These are phyloP conservation scores for Malacosoma neustria DNA, from an alignment of 2,888 invertebrate species.

Conservation along the genomic window DNA sequence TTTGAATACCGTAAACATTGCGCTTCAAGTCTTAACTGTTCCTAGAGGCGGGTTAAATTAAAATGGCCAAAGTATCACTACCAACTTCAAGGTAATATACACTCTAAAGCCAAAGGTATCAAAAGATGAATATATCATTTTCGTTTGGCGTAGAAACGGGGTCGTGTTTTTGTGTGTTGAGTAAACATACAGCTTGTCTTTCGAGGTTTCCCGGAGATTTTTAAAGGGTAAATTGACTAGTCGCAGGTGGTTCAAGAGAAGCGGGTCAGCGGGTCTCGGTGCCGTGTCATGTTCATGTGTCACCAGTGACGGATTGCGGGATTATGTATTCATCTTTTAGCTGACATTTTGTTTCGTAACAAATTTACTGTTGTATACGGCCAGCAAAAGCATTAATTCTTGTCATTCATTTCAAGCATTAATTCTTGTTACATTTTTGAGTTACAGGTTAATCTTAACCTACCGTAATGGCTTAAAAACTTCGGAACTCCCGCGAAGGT, in stretches of 20 bases:
- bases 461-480: too few species aligned
- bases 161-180: constrained; percentile 63
- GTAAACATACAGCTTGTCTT: constrained; percentile 68
- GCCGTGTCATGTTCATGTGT: constrained; percentile 65
- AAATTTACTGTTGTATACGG: too few species aligned
- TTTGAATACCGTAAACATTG: constrained; percentile 63
- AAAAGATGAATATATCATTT: constrained; percentile 38
- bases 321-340: neutral
- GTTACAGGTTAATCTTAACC: too few species aligned
- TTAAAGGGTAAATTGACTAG: constrained; percentile 68
- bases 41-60: constrained; percentile 39
- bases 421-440: too few species aligned
- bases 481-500: too few species aligned
- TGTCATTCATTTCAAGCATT: too few species aligned
- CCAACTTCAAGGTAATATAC: constrained; percentile 34
- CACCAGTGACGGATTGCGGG: constrained; percentile 43
- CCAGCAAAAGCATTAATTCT: too few species aligned
- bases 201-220: constrained; percentile 56
- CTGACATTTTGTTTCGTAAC: neutral
- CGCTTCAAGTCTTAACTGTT: constrained; percentile 51
- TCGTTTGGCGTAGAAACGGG: constrained; percentile 47
- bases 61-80: constrained; percentile 27
- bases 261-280: constrained; percentile 65
- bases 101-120: constrained; percentile 43
- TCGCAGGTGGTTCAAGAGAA: constrained; percentile 60